Evolutionary conservation across 2,113 vertebrate species (phyloP).

Genomic region (Tor tambroides): DNA sequence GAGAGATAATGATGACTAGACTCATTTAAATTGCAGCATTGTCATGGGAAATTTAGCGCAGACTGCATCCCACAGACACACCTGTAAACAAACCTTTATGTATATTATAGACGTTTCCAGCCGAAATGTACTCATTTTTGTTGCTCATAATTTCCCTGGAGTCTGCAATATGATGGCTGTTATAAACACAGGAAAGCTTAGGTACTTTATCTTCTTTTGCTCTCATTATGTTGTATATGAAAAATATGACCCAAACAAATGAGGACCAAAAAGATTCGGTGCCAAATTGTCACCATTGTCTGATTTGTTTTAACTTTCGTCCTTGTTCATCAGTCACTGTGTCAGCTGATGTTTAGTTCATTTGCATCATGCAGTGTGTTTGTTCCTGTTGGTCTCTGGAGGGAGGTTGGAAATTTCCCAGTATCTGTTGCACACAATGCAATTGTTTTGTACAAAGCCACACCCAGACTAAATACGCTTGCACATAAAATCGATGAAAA

Average conservation of each 20-base stretch:
- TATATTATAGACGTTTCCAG: neutral
- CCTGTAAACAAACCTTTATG: slow-evolving; percentile 17
- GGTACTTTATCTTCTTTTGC: neutral
- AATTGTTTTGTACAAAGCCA: slow-evolving; percentile 28
- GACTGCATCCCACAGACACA: slow-evolving; percentile 4
- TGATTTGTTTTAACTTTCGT: slow-evolving; percentile 11
- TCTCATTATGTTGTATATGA: neutral
- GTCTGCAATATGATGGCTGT: neutral
- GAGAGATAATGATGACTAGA: neutral
- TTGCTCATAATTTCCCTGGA: slow-evolving; percentile 14
- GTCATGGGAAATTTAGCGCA: neutral
- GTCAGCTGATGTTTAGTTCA: slow-evolving; percentile 33
- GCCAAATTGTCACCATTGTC: neutral
- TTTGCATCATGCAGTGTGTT: slow-evolving; percentile 29
- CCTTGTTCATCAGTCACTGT: neutral
- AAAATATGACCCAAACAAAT: neutral
- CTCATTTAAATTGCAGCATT: slow-evolving; percentile 30
- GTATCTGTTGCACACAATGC: slow-evolving; percentile 31
- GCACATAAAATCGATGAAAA: neutral
- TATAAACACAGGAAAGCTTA: neutral
- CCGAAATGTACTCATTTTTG: neutral
- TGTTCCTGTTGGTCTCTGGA: slow-evolving; percentile 35
- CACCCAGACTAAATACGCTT: neutral
- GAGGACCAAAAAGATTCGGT: neutral
- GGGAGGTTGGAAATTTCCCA: slow-evolving; percentile 24